These are phyloP conservation scores for Probosciger aterrimus DNA, from an alignment of 2,113 vertebrate genomes.

Conservation along the genomic window DNA sequence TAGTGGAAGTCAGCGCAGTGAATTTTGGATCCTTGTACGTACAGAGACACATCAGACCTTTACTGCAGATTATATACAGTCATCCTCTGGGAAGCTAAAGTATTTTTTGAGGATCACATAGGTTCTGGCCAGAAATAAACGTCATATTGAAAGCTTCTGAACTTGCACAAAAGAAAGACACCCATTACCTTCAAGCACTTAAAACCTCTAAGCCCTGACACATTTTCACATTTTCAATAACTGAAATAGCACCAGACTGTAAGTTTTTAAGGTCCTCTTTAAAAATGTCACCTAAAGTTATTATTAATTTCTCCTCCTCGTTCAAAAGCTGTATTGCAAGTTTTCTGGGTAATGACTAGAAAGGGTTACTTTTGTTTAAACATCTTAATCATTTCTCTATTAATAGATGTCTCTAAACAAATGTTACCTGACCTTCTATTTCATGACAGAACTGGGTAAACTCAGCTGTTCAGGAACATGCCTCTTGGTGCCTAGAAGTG, in stretches of 20 bases:
- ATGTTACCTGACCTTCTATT: conserved; percentile 38
- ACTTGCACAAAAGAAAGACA: not conserved
- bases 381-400: conserved; percentile 26
- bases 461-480: conserved; percentile 13
- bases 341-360: not conserved
- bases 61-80: not conserved
- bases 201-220: not conserved
- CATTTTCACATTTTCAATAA: not conserved
- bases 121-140: not conserved
- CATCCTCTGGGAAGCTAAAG: not conserved
- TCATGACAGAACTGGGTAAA: not conserved
- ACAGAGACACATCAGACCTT: not conserved
- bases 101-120: not conserved
- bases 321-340: not conserved
- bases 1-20: not conserved
- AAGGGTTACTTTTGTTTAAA: conserved; percentile 21
- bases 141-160: not conserved
- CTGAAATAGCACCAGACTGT: not conserved
- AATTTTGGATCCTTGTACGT: not conserved
- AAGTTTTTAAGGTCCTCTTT: not conserved
- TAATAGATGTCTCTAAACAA: conserved; percentile 41
- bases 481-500: not conserved
- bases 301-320: not conserved
- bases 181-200: not conserved
- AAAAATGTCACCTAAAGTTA: not conserved